These are phyloP conservation scores for Eupsittula cactorum DNA, from an alignment of 2,113 vertebrate genomes.

Conservation along the genomic window DNA sequence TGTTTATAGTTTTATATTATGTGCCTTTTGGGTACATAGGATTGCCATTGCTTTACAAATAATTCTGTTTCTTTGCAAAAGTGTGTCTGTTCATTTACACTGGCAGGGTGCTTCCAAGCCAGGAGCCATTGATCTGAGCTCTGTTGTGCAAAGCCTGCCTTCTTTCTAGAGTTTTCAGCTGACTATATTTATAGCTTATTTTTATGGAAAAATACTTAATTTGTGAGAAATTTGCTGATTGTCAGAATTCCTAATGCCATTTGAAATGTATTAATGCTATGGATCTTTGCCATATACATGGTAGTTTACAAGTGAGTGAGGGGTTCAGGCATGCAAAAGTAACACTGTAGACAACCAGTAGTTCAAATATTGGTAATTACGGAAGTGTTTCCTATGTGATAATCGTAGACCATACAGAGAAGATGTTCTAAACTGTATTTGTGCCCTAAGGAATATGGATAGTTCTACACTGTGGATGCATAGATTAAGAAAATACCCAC, in stretches of 20 bases:
- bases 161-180: background rate
- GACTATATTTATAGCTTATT: background rate
- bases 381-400: background rate
- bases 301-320: background rate
- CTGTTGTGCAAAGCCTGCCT: background rate
- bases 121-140: background rate
- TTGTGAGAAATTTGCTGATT: background rate
- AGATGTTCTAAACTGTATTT: background rate
- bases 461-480: background rate
- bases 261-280: background rate
- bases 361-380: background rate
- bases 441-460: background rate
- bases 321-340: background rate
- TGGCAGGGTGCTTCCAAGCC: background rate
- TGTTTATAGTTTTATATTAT: background rate
- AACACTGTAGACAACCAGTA: background rate
- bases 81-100: background rate
- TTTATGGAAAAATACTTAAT: background rate
- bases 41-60: background rate
- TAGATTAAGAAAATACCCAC: background rate
- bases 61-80: background rate
- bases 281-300: background rate
- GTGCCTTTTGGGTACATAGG: background rate
- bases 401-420: background rate
- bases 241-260: background rate